Base-by-base conservation (phyloP, 2,113 vertebrate genomes). In the Himantopus leucocephalus region DNA sequence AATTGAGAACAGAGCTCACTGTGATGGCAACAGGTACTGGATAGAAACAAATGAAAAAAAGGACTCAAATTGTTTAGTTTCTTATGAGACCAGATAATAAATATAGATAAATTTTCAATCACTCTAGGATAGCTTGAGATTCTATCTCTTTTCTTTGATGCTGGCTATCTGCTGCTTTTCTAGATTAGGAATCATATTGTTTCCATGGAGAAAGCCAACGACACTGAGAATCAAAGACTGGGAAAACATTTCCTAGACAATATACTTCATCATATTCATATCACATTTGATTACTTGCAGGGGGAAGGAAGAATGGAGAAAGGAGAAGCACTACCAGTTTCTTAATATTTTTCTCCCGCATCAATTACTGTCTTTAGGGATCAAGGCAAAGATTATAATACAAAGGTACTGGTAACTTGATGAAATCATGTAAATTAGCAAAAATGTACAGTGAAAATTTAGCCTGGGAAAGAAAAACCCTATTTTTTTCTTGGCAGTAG, bases 41-140 rank as follows among this genome's bases (percentile, higher is more conserved):
- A 84, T 5, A 91, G 32, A 55, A 78, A 53, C 26, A 85, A 32
- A 53, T 7, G 6, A 53, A 58, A 67, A 83, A 75, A 73, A 10
- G 12, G 6, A 52, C 47, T 96, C 13, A 67, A 74, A 88, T 23
- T 26, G 19, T 88, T 94, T 62, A 59, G 70, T 74, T 91, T 87
- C 50, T 87, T 63, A 67, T 52, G 59, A 91, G 58, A 79, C 63
- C 56, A 87, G 84, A 95, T 92, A 81, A 82, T 63, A 94, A 66
- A 81, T 66, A 77, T 6, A 94, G 83, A 92, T 77, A 87, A 29
- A 63, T 91, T 93, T 93, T 83, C 88, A 87, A 43, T 83, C 90
- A 73, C 24, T 73, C 29, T 19, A 55, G 72, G 75, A 88, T 7
- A 71, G 52, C 59, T 89, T 78, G 48, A 94, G 56, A 94, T 72